Evolutionary conservation across 2,797 vertebrate species (phyloP).

Genomic region (Ceyx erithaca): DNA sequence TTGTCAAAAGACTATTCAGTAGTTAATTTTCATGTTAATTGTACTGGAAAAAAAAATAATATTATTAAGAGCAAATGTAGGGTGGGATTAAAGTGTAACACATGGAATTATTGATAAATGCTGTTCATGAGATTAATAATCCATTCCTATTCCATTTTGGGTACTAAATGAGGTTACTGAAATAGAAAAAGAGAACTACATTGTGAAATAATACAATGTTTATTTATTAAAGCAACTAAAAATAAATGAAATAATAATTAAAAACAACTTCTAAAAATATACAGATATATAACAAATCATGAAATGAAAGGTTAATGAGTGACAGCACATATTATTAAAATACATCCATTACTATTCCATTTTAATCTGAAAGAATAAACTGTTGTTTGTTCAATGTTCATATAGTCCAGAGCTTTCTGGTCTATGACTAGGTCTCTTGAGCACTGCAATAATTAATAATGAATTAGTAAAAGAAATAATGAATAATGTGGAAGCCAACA

Average conservation of each 20-base stretch:
- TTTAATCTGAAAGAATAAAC: not conserved
- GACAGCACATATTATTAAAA: not conserved
- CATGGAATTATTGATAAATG: not conserved
- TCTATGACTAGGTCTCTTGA: not conserved
- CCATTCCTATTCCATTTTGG: not conserved
- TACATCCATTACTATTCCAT: not conserved
- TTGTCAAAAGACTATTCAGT: not conserved
- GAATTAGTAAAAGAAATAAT: slow-evolving; percentile 33
- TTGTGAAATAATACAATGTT: not conserved
- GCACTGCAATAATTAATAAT: not conserved
- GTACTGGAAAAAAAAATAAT: not conserved
- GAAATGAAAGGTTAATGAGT: not conserved
- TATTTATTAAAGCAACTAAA: not conserved
- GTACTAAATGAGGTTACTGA: not conserved
- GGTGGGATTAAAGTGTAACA: not conserved
- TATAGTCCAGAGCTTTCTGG: not conserved
- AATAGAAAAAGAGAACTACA: not conserved
- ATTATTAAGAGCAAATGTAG: not conserved
- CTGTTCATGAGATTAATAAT: not conserved
- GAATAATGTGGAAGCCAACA: not conserved
- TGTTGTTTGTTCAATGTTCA: not conserved
- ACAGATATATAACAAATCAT: not conserved
- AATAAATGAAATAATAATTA: not conserved
- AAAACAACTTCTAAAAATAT: not conserved
- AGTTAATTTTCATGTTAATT: not conserved